phyloP scores from a whole-genome alignment of 2,113 vertebrate species.

The Bungarus multicinctus region DNA sequence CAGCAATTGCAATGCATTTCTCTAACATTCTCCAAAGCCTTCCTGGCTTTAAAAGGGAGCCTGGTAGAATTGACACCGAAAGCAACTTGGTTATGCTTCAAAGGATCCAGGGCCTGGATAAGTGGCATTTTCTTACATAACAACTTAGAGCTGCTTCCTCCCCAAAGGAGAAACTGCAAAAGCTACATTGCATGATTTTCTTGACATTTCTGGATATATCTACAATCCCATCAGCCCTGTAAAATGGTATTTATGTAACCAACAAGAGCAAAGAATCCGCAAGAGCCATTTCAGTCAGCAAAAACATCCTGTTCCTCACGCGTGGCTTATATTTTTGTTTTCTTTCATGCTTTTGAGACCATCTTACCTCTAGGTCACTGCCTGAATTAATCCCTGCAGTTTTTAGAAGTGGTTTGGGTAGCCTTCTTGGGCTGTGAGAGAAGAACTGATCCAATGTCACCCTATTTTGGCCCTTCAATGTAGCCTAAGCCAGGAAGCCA shows the following conservation, averaged over 20 bases:
- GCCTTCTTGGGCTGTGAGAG: neutral
- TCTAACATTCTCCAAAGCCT: neutral
- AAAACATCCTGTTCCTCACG: neutral
- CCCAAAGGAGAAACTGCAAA: slow-evolving; percentile 39
- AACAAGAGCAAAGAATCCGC: slow-evolving; percentile 5
- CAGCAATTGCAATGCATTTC: neutral
- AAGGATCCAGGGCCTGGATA: neutral
- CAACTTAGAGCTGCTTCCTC: slow-evolving; percentile 9
- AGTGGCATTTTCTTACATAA: slow-evolving; percentile 13
- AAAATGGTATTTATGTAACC: slow-evolving; percentile 30
- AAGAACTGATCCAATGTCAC: neutral
- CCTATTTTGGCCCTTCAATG: neutral
- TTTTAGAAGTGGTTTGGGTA: neutral
- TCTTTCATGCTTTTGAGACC: neutral
- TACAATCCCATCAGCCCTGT: slow-evolving; percentile 32
- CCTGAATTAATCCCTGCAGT: neutral
- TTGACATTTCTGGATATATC: slow-evolving; percentile 42
- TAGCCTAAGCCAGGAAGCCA: neutral
- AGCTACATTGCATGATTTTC: slow-evolving; percentile 27
- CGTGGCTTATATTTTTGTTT: neutral
- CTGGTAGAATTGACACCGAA: neutral
- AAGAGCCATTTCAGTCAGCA: neutral
- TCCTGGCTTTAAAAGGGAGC: neutral
- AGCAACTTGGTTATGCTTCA: neutral
- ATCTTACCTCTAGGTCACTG: neutral